Evolutionary conservation across 2,113 vertebrate species (phyloP), one percentile per base, ranked within the genome.

Genomic region (Boulengeromyrus knoepffleri): DNA sequence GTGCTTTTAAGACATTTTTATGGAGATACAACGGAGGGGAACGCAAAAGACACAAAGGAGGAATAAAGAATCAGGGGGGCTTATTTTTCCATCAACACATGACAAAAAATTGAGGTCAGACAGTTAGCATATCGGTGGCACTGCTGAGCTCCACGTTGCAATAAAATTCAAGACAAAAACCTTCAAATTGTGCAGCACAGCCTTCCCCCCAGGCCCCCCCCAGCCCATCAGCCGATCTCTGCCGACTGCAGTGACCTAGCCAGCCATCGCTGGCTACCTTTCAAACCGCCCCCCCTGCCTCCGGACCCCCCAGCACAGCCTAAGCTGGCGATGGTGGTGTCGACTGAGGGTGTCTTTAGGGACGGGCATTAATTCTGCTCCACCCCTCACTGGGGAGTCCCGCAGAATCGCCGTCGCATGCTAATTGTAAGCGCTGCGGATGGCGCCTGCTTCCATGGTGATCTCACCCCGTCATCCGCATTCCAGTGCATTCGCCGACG

Each of bases 91-190:
- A 91, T 91, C 91, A 92, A 90, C 89, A 88, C 4, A 58, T 87
- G 89, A 92, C 87, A 91, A 92, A 92, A 92, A 92, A 93, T 92
- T 66, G 58, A 92, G 93, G 93, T 95, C 93, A 92, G 93, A 92
- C 94, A 94, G 93, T 95, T 95, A 95, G 89, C 92, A 80, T 70
- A 85, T 89, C 85, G 91, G 91, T 91, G 92, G 94, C 94, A 94
- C 92, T 74, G 90, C 89, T 89, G 92, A 92, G 89, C 91, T 93
- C 89, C 87, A 31, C 36, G 7, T 19, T 42, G 36, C 74, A 80
- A 36, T 15, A 74, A 80, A 36, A 17, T 42, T 19, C 2, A 42
- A 13, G 27, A 70, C n/a, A 70, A 31, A 77, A 19, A 80, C 74
- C 74, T 7, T 42, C 12, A 8, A 42, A 80, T 19, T 80, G 91